These are phyloP conservation scores for Acanthosepion pharaonis DNA, from an alignment of 2,888 invertebrate species.

Conservation along the genomic window DNA sequence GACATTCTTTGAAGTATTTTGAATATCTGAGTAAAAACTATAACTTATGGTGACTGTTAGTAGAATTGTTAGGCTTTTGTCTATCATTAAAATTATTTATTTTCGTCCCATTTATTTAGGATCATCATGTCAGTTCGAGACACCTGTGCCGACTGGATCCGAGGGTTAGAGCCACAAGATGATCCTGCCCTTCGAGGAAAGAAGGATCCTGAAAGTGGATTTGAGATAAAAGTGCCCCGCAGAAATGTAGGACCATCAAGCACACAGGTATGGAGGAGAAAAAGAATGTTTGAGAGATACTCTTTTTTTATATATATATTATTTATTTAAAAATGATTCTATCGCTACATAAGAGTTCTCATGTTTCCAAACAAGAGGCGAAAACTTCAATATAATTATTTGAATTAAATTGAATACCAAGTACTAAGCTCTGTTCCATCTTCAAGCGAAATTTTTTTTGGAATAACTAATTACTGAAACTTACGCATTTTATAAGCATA, in stretches of 20 bases:
- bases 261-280: conserved; percentile 75
- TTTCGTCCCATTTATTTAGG: conserved; percentile 77
- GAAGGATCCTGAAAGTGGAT: conserved; percentile 89
- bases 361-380: no score
- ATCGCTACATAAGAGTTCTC: no score
- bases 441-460: no score
- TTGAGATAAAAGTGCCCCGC: conserved; percentile 90
- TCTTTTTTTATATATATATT: no score
- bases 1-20: not conserved
- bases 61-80: not conserved
- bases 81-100: not conserved
- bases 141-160: conserved; percentile 96
- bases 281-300: no score
- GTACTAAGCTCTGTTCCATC: no score
- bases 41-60: not conserved
- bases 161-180: conserved; percentile 90
- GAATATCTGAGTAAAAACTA: not conserved
- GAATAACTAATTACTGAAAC: no score
- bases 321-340: no score
- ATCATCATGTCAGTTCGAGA: conserved; percentile 97
- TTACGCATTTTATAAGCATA: no score
- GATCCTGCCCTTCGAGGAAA: conserved; percentile 94
- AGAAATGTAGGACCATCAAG: conserved; percentile 87
- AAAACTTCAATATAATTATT: no score
- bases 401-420: no score